phyloP scores from a whole-genome alignment of 23 tunicate genomes.

The Ciona savignyi region DNA sequence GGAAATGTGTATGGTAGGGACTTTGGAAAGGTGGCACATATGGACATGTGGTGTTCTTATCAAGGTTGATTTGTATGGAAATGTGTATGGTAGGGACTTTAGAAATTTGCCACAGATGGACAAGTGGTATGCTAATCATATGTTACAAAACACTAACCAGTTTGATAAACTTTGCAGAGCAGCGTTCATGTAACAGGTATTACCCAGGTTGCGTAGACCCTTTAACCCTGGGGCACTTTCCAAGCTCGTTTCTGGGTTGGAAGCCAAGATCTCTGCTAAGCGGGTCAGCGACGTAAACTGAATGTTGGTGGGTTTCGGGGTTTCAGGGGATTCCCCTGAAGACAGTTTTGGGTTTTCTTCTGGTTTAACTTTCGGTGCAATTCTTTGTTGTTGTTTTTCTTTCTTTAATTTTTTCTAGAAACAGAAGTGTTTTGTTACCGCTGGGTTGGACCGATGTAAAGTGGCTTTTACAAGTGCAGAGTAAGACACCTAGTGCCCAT shows the following conservation, averaged over 20 bases:
- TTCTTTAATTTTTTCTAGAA: neutral
- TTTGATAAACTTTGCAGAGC: constrained; percentile 91
- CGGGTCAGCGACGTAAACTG: constrained; percentile 17
- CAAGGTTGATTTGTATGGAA: too few species aligned
- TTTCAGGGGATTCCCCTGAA: neutral
- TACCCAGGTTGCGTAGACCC: constrained; percentile 80
- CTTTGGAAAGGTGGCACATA: too few species aligned
- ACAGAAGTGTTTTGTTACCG: neutral
- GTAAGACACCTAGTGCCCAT: neutral
- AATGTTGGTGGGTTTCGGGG: neutral
- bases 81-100: too few species aligned
- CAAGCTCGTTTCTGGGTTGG: neutral
- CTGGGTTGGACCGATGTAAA: too few species aligned
- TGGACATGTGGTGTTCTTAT: too few species aligned
- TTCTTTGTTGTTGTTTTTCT: neutral
- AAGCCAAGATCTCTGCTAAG: neutral
- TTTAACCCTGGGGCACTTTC: constrained; percentile 43
- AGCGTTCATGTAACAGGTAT: constrained; percentile 94
- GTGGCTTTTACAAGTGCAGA: too few species aligned
- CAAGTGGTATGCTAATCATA: too few species aligned
- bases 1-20: too few species aligned
- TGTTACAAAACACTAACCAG: constrained; percentile 51
- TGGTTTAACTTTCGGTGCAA: neutral
- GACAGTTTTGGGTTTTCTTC: neutral
- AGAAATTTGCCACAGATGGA: too few species aligned